Base-by-base conservation (phyloP, 2,888 invertebrate genomes). In the Gisinianus flammeolus region DNA sequence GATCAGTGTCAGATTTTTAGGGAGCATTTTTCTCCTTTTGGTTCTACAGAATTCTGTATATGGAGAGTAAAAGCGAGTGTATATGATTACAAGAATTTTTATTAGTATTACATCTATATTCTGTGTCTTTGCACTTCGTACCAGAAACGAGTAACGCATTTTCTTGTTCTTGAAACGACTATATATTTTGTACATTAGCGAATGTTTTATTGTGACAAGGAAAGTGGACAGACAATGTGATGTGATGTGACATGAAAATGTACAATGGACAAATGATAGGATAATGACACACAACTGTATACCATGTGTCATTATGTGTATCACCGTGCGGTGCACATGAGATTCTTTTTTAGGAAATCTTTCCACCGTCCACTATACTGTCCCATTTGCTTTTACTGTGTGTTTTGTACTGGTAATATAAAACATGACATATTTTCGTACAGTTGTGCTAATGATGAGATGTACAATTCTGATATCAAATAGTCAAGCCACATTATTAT, bases 161-260 rank as follows among this genome's bases (percentile, higher is more conserved):
- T 35, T 35, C 19, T 44, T 44, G 19, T 44, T 44, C 44, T n/a
- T n/a, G n/a, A n/a, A n/a, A n/a, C n/a, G n/a, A n/a, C n/a, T n/a
- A n/a, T n/a, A n/a, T n/a, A n/a, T 44, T 19, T 44, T 44, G 44
- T 44, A 16, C 44, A 16, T 64, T 4, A 58, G 22, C 24, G 16
- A 64, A 64, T 30, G 24, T 64, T 30, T 26, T 33, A 24, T 35
- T 68, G 35, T 72, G 72, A 31, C 72, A 58, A 58, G 58, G 72
- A 72, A 72, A 72, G 72, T 72, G 16, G 56, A 30, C 19, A 24
- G 26, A 72, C 70, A 70, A 72, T 58, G 31, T 72, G 72, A 72
- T 54, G 54, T 58, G 56, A 44, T 19, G 12, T 35, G 35, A 35
- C 5, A 5, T 8, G 12, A 16, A 19, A 44, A 44, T 19, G 19